Base-by-base conservation (phyloP, 2,888 invertebrate genomes). In the Oscheius myriophilus region DNA sequence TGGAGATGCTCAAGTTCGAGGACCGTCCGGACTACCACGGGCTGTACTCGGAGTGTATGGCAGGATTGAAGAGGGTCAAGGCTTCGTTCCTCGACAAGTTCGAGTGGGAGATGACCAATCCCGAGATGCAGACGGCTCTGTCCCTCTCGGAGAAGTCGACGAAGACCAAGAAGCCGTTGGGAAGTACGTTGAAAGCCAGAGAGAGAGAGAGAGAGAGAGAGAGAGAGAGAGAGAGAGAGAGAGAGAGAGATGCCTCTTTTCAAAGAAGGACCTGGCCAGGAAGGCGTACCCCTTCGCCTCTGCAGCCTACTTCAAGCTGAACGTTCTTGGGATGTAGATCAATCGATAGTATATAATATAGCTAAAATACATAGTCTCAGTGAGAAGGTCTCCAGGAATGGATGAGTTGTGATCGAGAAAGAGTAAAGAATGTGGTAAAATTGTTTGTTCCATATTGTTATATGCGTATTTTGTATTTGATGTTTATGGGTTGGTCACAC, bases 231-330 rank as follows among this genome's bases (percentile, higher is more conserved):
- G 33, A 33, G 33, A 33, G 33, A 33, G 33, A 33, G 33, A 33
- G 33, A 33, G 33, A 33, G 33, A 33, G 33, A 33, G 33, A 33
- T 62, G 43, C 25, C n/a, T 14, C 18, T 43, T 71, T 72, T 53
- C 57, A 71, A 67, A 33, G 23, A 65, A 46, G 14, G 33, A 61
- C 25, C 71, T 76, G 66, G 81, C 76, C n/a, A 73, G 76, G 65
- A 79, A 77, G 71, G 67, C 77, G 26, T 81, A 75, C 69, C 81
- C 81, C 11, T 75, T 76, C 45, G 74, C 75, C 23, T 61, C 73
- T 21, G 67, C 70, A 9, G 59, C 52, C 18, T 46, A 72, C 2
- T 81, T 81, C 64, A 76, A 78, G 55, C 75, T 75, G 61, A 81
- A 78, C 53, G 71, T 75, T 41, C 53, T 81, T 16, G 72, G 72